Evolutionary conservation across 2,797 vertebrate genomes (phyloP), one percentile per base, ranked within the genome.

Genomic region (Hozukius guyotensis): DNA sequence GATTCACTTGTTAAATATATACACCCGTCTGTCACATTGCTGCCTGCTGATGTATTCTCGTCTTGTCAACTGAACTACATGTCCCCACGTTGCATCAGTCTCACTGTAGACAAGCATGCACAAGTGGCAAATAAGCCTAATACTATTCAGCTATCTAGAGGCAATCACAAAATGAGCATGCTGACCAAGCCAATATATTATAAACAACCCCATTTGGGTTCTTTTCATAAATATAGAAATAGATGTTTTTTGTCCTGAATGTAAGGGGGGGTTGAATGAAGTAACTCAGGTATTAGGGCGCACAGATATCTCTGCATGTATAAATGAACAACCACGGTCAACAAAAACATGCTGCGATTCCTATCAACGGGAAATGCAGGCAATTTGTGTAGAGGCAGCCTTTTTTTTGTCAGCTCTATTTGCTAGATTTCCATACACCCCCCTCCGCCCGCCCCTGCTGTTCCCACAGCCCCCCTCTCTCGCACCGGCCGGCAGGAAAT

Each of bases 401-500:
- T 81, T 32, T 87, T 88, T 83, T 80, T 46, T 81, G 82, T 88
- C 78, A 72, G 87, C 85, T 93, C 86, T 84, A 85, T 92, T 92
- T 87, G 87, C 68, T 72, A 57, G 62, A 92, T 92, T 91, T 88
- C 88, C 89, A 88, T 88, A 86, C 75, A 57, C 86, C 66, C 0
- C 62, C 69, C 56, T 68, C 81, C 81, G 16, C 42, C 86, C 66
- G 0, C 62, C 71, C 56, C 72, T 57, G 66, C 84, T 74, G 42
- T 67, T 81, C 72, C 53, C 31, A 8, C 87, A 67, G 8, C 72
- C 72, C 72, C 75, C 61, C 14, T 18, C 42, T 42, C 83, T 62
- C 72, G 16, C 78, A 72, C 72, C 66, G 68, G 83, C 83, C 86
- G 64, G 80, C 93, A 93, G 93, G 90, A 94, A 93, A 95, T 93